Evolutionary conservation across 2,113 vertebrate genomes (phyloP).

Genomic region (Centropus bengalensis): DNA sequence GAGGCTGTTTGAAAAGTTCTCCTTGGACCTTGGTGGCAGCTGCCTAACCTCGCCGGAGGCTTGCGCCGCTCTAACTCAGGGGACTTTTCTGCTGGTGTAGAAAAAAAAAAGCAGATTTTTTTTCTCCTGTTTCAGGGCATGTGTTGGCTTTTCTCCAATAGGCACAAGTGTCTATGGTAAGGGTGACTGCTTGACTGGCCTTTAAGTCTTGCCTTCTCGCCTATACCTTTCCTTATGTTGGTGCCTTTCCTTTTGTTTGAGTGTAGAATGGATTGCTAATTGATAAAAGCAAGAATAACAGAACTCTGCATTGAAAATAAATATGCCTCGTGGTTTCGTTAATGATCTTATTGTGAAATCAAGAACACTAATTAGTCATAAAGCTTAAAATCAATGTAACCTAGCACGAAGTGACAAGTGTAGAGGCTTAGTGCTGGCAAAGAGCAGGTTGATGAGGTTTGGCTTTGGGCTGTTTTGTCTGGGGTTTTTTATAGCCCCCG

Average conservation of each 20-base stretch:
- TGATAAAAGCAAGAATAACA: neutral
- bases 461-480: neutral
- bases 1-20: neutral
- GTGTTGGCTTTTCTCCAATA: neutral
- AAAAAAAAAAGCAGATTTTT: neutral
- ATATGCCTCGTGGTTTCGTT: neutral
- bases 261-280: neutral
- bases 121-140: neutral
- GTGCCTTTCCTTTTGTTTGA: neutral
- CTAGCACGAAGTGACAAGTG: neutral
- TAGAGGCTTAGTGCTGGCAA: neutral
- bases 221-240: neutral
- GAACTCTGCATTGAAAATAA: neutral
- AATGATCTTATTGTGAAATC: neutral
- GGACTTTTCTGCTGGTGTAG: neutral
- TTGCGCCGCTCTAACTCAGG: neutral
- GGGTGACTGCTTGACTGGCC: neutral
- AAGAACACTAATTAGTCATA: neutral
- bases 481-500: neutral
- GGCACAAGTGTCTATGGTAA: neutral
- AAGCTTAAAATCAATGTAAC: neutral
- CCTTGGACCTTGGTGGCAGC: rapidly evolving
- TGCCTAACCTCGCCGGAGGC: neutral
- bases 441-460: neutral
- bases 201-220: neutral